Evolutionary conservation across 1,140 invertebrate genomes (phyloP).

Genomic region (Bombus confusus): DNA sequence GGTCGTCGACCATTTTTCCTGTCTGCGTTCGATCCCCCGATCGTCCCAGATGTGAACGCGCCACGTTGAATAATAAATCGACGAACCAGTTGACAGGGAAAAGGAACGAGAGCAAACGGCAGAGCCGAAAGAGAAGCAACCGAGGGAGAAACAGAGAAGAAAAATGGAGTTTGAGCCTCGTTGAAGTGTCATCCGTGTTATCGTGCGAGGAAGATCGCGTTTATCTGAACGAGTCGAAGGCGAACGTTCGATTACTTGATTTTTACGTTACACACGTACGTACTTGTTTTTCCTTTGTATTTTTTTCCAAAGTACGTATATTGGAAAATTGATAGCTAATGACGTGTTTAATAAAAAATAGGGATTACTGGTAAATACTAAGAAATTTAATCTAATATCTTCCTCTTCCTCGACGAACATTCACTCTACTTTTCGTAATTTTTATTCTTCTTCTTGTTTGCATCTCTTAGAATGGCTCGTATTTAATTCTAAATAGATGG

Average conservation of each 20-base stretch:
- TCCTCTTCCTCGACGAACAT: too few relatives aligned
- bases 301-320: neutral
- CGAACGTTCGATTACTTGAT: neutral
- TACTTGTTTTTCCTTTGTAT: neutral
- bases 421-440: too few relatives aligned
- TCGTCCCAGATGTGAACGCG: conserved; percentile 4
- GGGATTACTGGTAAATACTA: too few relatives aligned
- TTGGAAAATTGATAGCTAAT: too few relatives aligned
- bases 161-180: neutral
- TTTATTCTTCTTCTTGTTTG: too few relatives aligned
- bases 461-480: too few relatives aligned
- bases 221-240: conserved; percentile 6
- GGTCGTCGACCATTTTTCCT: conserved; percentile 28
- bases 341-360: too few relatives aligned
- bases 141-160: neutral
- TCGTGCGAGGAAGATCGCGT: neutral
- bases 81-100: conserved; percentile 6
- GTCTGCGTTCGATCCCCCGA: neutral
- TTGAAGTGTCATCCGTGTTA: conserved; percentile 6
- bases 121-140: neutral
- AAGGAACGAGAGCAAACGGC: neutral
- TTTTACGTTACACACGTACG: neutral
- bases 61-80: conserved; percentile 24
- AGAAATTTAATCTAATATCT: too few relatives aligned
- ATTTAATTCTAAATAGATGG: too few relatives aligned